These are phyloP conservation scores for Ochlodes sylvanus DNA, from an alignment of 2,888 invertebrate genomes.

Conservation along the genomic window DNA sequence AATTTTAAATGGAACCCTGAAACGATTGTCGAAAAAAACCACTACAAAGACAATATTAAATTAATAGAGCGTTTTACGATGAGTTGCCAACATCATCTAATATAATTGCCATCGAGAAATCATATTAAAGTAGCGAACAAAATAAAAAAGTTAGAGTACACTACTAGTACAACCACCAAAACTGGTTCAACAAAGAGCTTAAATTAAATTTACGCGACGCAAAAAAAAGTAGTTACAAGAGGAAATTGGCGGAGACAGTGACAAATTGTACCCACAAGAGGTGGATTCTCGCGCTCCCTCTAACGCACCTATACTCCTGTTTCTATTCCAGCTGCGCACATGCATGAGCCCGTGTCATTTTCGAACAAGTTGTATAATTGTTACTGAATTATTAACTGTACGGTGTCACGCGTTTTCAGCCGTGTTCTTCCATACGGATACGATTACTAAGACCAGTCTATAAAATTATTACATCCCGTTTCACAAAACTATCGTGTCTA, in stretches of 20 bases:
- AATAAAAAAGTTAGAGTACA: slow-evolving; percentile 40
- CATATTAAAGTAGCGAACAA: slow-evolving; percentile 18
- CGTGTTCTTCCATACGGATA: not conserved
- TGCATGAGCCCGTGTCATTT: slow-evolving; percentile 56
- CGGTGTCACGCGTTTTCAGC: slow-evolving; percentile 40
- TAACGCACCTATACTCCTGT: slow-evolving; percentile 53
- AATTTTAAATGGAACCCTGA: not conserved
- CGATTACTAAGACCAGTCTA: not conserved
- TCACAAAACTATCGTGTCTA: no score
- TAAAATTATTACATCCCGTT: not conserved
- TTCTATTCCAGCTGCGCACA: slow-evolving; percentile 50
- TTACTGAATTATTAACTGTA: slow-evolving; percentile 46
- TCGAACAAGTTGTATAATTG: slow-evolving; percentile 59
- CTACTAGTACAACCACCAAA: slow-evolving; percentile 63
- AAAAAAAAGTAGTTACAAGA: slow-evolving; percentile 83
- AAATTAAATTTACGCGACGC: slow-evolving; percentile 83
- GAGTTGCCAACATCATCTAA: slow-evolving; percentile 27
- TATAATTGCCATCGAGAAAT: slow-evolving; percentile 30
- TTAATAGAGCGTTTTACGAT: slow-evolving; percentile 12
- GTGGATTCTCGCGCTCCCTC: slow-evolving; percentile 58
- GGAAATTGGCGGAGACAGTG: slow-evolving; percentile 83
- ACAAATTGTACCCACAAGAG: slow-evolving; percentile 80
- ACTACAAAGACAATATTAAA: slow-evolving; percentile 13
- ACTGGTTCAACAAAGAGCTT: slow-evolving; percentile 74
- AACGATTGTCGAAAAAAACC: not conserved